Conservation (phyloP, 2,113 vertebrate species). For the Gobio gobio region DNA sequence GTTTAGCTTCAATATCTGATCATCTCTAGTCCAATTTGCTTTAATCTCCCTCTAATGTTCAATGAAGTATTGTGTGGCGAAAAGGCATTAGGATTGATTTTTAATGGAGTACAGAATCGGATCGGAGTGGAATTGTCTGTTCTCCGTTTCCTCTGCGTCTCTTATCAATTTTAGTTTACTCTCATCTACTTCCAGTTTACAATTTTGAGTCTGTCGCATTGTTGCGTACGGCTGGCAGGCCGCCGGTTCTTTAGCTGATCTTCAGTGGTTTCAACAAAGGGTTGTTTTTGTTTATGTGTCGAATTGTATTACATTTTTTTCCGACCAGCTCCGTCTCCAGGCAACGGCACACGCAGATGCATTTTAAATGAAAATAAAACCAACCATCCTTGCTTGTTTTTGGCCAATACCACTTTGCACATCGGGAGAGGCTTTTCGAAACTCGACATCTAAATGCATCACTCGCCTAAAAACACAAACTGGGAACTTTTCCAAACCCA, state of each 20-base stretch:
- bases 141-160: slow-evolving; percentile 30
- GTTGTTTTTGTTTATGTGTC: slow-evolving; percentile 25
- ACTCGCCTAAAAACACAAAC: slow-evolving; percentile 7
- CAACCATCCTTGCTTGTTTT: slow-evolving; percentile 4
- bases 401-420: background rate
- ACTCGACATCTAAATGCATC: background rate
- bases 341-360: slow-evolving; percentile 4
- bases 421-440: background rate
- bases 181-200: slow-evolving; percentile 36
- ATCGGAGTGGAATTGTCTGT: slow-evolving; percentile 56
- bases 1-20: slow-evolving; percentile 51
- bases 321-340: slow-evolving; percentile 9
- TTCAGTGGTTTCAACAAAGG: slow-evolving; percentile 3
- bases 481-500: slow-evolving; percentile 30
- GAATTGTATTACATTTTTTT: background rate
- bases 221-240: background rate
- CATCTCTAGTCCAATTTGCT: slow-evolving; percentile 60
- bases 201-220: background rate
- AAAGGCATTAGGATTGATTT: slow-evolving; percentile 72
- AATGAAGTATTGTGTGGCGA: slow-evolving; percentile 61
- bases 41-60: slow-evolving; percentile 67
- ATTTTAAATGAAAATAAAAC: slow-evolving; percentile 16
- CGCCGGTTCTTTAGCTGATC: background rate
- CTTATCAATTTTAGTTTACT: slow-evolving; percentile 40
- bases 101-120: slow-evolving; percentile 60